Evolutionary conservation across 92 coral and sea anemone genomes (phyloP).

Genomic region (Hydrozoanthus gracilis): DNA sequence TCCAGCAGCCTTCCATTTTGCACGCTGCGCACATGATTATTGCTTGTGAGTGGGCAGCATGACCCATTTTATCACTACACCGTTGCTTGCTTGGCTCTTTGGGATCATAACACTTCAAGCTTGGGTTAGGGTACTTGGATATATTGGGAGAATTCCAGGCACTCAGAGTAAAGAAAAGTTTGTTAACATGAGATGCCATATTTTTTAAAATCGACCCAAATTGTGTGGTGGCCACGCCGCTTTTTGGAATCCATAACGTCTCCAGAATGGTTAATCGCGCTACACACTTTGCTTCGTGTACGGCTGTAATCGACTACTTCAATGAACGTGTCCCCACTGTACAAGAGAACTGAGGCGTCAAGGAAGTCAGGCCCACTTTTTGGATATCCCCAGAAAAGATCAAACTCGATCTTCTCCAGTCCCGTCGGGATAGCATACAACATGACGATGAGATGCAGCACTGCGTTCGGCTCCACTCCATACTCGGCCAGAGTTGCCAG

Average conservation of each 20-base stretch:
- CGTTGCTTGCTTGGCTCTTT: slow-evolving; percentile 81
- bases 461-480: slow-evolving; percentile 75
- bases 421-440: slow-evolving; percentile 82
- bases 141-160: slow-evolving; percentile 93
- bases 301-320: slow-evolving; percentile 65
- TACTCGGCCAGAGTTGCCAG: slow-evolving; percentile 71
- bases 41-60: slow-evolving; percentile 95
- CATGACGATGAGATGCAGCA: slow-evolving; percentile 83
- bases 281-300: slow-evolving; percentile 23
- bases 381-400: slow-evolving; percentile 95
- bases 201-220: slow-evolving; percentile 75
- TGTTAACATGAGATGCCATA: slow-evolving; percentile 71
- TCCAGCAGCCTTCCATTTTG: slow-evolving; percentile 81
- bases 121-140: slow-evolving; percentile 86
- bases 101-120: slow-evolving; percentile 85
- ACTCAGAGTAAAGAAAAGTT: slow-evolving; percentile 90
- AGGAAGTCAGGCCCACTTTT: slow-evolving; percentile 63
- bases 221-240: slow-evolving; percentile 87
- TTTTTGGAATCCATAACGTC: slow-evolving; percentile 73
- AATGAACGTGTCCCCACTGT: slow-evolving; percentile 61
- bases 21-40: slow-evolving; percentile 93
- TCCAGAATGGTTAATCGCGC: slow-evolving; percentile 84
- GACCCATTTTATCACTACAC: slow-evolving; percentile 86
- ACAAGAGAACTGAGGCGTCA: slow-evolving; percentile 91
- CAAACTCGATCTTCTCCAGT: slow-evolving; percentile 89